Percentiles rank a stretch among this genome's conserved stretches.
Evolutionary conservation across 1,140 invertebrate genomes (phyloP).

Genomic region (Helicoverpa armigera): DNA sequence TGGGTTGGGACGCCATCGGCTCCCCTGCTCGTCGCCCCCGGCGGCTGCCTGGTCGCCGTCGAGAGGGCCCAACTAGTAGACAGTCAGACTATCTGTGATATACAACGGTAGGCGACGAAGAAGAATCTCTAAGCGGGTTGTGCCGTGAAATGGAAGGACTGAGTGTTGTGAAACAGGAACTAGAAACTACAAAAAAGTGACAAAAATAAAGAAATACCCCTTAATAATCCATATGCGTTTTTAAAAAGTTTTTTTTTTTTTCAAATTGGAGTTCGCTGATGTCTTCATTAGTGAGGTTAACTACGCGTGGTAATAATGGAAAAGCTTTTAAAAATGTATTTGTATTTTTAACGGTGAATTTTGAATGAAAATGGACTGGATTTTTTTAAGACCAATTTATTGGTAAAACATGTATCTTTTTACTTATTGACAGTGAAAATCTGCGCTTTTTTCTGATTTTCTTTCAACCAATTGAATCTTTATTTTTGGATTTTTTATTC

Average conservation of each 20-base stretch:
- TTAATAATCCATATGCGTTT: neutral
- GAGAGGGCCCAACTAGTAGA: conserved; percentile 77
- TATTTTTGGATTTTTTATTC: neutral
- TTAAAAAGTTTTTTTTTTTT: neutral
- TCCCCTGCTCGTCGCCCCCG: conserved; percentile 76
- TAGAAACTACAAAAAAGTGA: too few relatives aligned
- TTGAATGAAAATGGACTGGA: conserved; percentile 5
- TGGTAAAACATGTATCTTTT: neutral
- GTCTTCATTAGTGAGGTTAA: neutral
- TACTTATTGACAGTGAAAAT: neutral
- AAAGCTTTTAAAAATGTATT: conserved; percentile 30
- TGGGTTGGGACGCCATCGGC: conserved; percentile 74
- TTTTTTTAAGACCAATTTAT: conserved; percentile 8
- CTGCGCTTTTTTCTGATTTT: neutral
- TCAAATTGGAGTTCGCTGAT: neutral
- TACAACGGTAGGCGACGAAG: conserved; percentile 71
- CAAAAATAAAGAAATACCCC: neutral
- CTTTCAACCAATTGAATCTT: neutral
- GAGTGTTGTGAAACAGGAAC: conserved; percentile 26
- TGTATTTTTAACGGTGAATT: conserved; percentile 2
- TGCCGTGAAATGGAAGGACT: conserved; percentile 61
- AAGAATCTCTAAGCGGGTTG: conserved; percentile 63
- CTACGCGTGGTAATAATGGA: neutral
- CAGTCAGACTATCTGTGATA: conserved; percentile 75
- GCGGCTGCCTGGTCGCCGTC: conserved; percentile 77